phyloP scores from a whole-genome alignment of 2,888 invertebrate species.

The Erpobdella octoculata region DNA sequence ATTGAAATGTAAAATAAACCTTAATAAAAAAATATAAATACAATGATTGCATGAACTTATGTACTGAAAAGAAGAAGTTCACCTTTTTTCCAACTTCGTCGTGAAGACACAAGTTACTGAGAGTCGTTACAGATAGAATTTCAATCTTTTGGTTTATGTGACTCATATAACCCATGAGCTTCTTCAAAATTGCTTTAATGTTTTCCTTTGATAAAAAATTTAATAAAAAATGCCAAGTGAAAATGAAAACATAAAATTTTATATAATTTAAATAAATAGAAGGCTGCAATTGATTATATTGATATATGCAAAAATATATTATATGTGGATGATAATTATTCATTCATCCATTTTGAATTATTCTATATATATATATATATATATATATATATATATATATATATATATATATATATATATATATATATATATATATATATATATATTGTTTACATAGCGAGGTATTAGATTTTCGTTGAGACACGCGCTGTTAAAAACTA shows the following conservation, averaged over 20 bases:
- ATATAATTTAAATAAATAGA: background rate
- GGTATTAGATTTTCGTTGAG: too few species aligned
- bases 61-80: background rate
- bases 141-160: conserved; percentile 41
- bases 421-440: too few species aligned
- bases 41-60: background rate
- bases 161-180: conserved; percentile 41
- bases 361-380: too few species aligned
- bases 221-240: background rate
- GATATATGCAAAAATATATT: too few species aligned
- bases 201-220: conserved; percentile 34
- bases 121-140: conserved; percentile 43
- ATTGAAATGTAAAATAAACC: too few species aligned
- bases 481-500: too few species aligned
- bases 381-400: too few species aligned
- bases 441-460: too few species aligned
- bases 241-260: background rate
- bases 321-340: too few species aligned
- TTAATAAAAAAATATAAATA: background rate
- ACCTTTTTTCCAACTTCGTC: conserved; percentile 44
- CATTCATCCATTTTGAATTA: too few species aligned
- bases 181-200: conserved; percentile 40
- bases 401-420: too few species aligned
- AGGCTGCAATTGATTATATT: too few species aligned
- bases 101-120: conserved; percentile 44